Evolutionary conservation across 2,888 invertebrate genomes (phyloP), one percentile per base, ranked within the genome.

Genomic region (Spilosoma lubricipeda): DNA sequence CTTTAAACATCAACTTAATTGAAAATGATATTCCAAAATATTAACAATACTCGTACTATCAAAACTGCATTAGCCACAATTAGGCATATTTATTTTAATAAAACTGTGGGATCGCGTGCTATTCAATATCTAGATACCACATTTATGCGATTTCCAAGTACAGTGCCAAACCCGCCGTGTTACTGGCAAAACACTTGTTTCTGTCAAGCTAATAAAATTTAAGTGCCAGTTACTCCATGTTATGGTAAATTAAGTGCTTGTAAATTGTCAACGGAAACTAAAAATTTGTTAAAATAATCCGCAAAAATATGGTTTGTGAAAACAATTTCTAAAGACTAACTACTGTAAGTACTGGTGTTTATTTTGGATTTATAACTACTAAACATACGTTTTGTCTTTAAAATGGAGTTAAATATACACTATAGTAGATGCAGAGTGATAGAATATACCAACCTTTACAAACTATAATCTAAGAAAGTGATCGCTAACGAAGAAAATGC

Each of bases 91-190:
- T n/a, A 42, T 67, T 59, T 63, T 67, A 56, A 59, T 72, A 66
- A 42, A 71, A 30, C 48, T n/a, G 59, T 76, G 39, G 73, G 42
- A 70, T 85, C 77, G 83, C 81, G 80, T 85, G 81, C 73, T 74
- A 75, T 79, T 75, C 76, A 70, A 72, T 67, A 71, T 39, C 68
- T 45, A 65, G 42, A 48, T 67, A 67, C 72, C 73, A 73, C 78
- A 77, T 81, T 78, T 76, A 75, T 80, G 76, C 45, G 39, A 64
- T 65, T 78, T 72, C 68, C 74, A 76, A 64, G 74, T 73, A 71
- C 71, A 78, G 85, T 85, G 85, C 85, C 86, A 85, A 84, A 77
- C 78, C 52, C 42, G 73, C 70, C 71, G 75, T 74, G 81, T 82
- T 82, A 82, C 77, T 73, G 71, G 77, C 72, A 73, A 76, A 82